Evolutionary conservation across 1,140 invertebrate genomes (phyloP), one percentile per base, ranked within the genome.

Genomic region (Latrodectus geometricus): DNA sequence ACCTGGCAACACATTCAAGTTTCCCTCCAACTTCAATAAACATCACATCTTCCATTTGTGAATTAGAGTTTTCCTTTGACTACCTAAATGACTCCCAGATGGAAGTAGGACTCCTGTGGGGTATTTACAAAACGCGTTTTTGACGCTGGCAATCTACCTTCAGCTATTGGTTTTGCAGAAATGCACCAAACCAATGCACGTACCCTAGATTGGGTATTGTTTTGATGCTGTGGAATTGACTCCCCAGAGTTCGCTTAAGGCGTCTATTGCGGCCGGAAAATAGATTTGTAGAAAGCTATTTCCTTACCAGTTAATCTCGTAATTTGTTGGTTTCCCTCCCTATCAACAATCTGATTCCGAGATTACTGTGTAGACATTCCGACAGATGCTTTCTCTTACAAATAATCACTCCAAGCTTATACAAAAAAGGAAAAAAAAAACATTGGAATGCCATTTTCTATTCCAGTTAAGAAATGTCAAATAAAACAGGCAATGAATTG

Each of bases 251-350:
- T 73, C 52, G 66, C 75, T 86, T 77, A 61, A 78, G 65, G 83
- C 83, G 83, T 77, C 83, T 85, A 74, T 56, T 78, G 83, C 52
- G 75, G 83, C 61, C 68, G 35, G 83, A 78, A 81, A 86, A 86
- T 86, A 74, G 83, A 86, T 78, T 85, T 85, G 83, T 78, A 78
- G 83, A 85, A 85, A 85, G 83, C 83, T 69, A 85, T 85, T 85
- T 85, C 83, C 74, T 70, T 84, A 66, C 75, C 75, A 86, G 83
- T 86, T 86, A 86, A 86, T 86, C 83, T 86, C 66, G 83, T 86
- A 86, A 86, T 86, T 86, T 86, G 74, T 86, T 86, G 82, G 56
- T 49, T 14, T 61, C 73, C 75, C 52, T 82, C 65, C 66, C 83
- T 14, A 81, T 61, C 68, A 49, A 52, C 56, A 70, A 35, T 72